Conservation (phyloP, 1,140 invertebrate species). For the Campodea augens region DNA sequence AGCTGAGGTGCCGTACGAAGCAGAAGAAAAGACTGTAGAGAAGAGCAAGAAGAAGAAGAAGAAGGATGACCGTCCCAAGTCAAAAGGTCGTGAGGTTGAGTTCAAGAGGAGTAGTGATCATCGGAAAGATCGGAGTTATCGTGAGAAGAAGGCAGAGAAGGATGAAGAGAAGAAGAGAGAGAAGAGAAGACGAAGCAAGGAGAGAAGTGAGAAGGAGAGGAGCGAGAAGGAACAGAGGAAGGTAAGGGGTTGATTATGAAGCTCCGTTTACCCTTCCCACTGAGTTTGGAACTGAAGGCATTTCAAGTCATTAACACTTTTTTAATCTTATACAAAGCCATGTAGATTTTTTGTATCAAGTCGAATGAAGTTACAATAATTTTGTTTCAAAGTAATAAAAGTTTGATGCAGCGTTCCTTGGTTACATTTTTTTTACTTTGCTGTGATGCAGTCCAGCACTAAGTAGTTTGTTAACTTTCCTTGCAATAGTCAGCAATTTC, state of each 20-base stretch:
- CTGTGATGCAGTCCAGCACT: too few relatives aligned
- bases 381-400: too few relatives aligned
- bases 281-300: too few relatives aligned
- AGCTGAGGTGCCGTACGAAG: slow-evolving; percentile 23
- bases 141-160: slow-evolving; percentile 35
- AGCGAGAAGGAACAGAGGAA: slow-evolving; percentile 20
- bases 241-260: slow-evolving; percentile 21
- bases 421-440: too few relatives aligned
- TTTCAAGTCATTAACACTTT: too few relatives aligned
- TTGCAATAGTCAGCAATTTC: too few relatives aligned
- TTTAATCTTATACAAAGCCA: too few relatives aligned
- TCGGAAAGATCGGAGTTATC: slow-evolving; percentile 60
- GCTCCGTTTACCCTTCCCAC: too few relatives aligned
- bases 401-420: too few relatives aligned
- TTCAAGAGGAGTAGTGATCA: slow-evolving; percentile 31
- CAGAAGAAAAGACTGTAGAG: slow-evolving; percentile 35
- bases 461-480: too few relatives aligned
- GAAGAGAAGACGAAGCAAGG: slow-evolving; percentile 19
- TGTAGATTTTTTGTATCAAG: too few relatives aligned
- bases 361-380: too few relatives aligned
- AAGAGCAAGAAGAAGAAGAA: slow-evolving; percentile 35
- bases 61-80: neutral
- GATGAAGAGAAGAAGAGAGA: slow-evolving; percentile 17
- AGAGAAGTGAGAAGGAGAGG: slow-evolving; percentile 18
- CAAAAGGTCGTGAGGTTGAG: slow-evolving; percentile 14